Evolutionary conservation across 2,888 invertebrate species (phyloP), one percentile per base, ranked within the genome.

Genomic region (Lomographa bimaculata): DNA sequence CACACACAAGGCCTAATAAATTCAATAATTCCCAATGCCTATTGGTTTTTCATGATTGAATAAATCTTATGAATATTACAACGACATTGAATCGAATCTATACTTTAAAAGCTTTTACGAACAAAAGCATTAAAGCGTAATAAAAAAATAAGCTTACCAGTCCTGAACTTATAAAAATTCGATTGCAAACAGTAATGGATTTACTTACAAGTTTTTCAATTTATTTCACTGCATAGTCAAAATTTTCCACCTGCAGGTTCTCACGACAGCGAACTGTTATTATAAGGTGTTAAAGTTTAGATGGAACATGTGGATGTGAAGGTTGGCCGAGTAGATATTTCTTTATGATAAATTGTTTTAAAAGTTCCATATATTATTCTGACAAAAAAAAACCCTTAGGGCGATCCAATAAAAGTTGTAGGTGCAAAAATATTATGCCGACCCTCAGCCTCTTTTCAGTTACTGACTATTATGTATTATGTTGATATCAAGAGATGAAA

Each of bases 151-250:
- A 39, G 27, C 37, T 42, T 37, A 46, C 19, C 19, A 34, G 34
- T 26, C 34, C 30, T 12, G 17, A 38, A 33, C 28, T 35, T 32
- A 28, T 37, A 32, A 43, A 45, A 43, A 27, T 23, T 37, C 8
- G 23, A 32, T 30, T 33, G 40, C 44, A 38, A 7, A 27, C 8
- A 29, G n/a, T 14, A 14, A 14, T 14, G 4, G 21, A 24, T 42
- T 17, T 25, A 19, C 20, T 7, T 6, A 28, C 19, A 42, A 50
- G 28, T 46, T 43, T 46, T 50, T 40, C 36, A 50, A 46, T 50
- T 46, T 43, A 33, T 37, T 9, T 12, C 36, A 17, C 30, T 23
- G 17, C 32, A 12, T 28, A 33, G 25, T 28, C 16, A 28, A 29
- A 34, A 20, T 10, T 17, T 34, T 26, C 12, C 34, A 41, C 29